These are phyloP conservation scores for Peromyscus aztecus DNA, from an alignment of 2,797 vertebrate genomes.

Conservation along the genomic window DNA sequence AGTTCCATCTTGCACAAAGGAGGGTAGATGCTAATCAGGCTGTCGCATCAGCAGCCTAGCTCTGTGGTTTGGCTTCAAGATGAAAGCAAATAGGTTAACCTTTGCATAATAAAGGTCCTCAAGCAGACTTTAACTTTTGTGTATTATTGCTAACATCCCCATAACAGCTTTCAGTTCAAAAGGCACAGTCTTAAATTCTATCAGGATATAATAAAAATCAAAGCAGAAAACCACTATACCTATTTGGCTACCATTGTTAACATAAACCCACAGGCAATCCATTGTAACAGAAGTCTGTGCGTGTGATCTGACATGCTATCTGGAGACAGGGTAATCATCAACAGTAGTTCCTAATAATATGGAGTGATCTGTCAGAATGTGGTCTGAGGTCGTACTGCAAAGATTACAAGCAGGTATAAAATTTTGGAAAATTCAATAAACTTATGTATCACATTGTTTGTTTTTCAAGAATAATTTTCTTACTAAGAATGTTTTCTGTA, in stretches of 20 bases:
- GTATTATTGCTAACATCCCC: not conserved
- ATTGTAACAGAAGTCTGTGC: not conserved
- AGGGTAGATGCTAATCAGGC: not conserved
- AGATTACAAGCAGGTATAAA: not conserved
- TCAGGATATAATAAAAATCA: conserved; percentile 1
- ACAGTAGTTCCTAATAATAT: not conserved
- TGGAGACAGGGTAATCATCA: not conserved
- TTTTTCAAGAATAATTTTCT: not conserved
- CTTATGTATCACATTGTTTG: not conserved
- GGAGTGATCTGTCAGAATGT: not conserved
- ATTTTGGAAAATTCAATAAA: not conserved
- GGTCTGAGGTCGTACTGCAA: not conserved
- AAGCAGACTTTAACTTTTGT: conserved; percentile 6
- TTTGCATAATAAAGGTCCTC: not conserved
- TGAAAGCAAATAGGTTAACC: conserved; percentile 33
- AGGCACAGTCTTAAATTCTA: not conserved
- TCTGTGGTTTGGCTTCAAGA: conserved; percentile 1
- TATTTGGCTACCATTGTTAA: not conserved
- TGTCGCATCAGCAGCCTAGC: not conserved
- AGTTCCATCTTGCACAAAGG: conserved; percentile 55
- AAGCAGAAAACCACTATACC: not conserved
- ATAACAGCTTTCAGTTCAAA: not conserved
- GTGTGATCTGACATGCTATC: not conserved
- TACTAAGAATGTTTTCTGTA: not conserved
- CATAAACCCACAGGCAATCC: not conserved